Evolutionary conservation across 2,797 vertebrate genomes (phyloP), one percentile per base, ranked within the genome.

Genomic region (Poeciliopsis paucimaculata): DNA sequence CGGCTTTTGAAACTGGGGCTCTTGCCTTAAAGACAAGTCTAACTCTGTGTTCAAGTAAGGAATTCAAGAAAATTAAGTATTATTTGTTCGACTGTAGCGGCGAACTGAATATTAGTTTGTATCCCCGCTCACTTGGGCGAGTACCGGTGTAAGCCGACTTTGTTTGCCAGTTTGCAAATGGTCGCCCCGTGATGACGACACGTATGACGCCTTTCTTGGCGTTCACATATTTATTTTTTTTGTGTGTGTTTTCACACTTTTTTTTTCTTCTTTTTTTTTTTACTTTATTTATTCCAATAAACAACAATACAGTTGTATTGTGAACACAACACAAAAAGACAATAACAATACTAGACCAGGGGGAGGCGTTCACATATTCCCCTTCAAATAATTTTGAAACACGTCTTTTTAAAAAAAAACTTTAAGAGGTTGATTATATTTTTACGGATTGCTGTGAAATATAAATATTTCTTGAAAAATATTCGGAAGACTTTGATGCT

Each of bases 161-260:
- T 5, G 47, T 3, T 20, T 0, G 49, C 5, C 49, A 12, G 1
- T 39, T 39, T 53, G 4, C 15, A 20, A 10, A 11, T 34, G 2
- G 88, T 43, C 88, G 86, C 87, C 0, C 4, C 0, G 34, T 80
- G 78, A 87, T 90, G 88, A 82, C 47, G 83, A 4, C 11, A 46
- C 0, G 1, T 0, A 0, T 23, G 64, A 20, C 62, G 78, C 77
- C 15, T 49, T 62, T 10, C 77, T 53, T 73, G 74, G 76, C 85
- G 86, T 79, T 10, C 0, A 0, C 1, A 18, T 0, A 15, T 41
- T 0, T n/a, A n/a, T n/a, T n/a, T n/a, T n/a, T n/a, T n/a, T n/a
- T n/a, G n/a, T n/a, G n/a, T n/a, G n/a, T n/a, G n/a, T n/a, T n/a
- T n/a, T n/a, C n/a, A n/a, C n/a, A n/a, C n/a, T n/a, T n/a, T n/a